Conservation (phyloP, 2,113 vertebrate species). For the Paramisgurnus dabryanus region DNA sequence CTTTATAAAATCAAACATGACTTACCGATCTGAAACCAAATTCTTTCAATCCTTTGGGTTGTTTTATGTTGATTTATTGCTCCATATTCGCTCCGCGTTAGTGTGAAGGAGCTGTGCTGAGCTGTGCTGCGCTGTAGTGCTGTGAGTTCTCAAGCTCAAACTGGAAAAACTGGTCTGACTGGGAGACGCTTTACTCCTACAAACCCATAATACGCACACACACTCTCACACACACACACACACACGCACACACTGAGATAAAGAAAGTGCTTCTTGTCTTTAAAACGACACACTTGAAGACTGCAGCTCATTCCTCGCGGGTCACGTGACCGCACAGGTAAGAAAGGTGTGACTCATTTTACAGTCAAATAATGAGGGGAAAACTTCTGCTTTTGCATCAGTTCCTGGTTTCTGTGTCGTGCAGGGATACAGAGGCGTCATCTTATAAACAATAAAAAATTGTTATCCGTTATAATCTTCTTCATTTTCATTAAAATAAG, state of each 20-base stretch:
- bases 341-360: constrained; percentile 41
- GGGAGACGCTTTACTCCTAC: constrained; percentile 17
- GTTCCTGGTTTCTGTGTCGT: not conserved
- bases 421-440: not conserved
- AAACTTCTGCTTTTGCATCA: not conserved
- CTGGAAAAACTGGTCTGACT: constrained; percentile 36
- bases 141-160: not conserved
- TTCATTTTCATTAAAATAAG: not conserved
- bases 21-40: constrained; percentile 10
- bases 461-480: no score
- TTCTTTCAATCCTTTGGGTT: not conserved
- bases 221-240: not conserved
- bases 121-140: no score
- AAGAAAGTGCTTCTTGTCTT: not conserved
- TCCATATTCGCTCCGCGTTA: constrained; percentile 13
- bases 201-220: constrained; percentile 10
- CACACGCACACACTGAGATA: not conserved
- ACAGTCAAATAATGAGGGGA: constrained; percentile 21
- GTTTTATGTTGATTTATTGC: not conserved
- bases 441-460: no score
- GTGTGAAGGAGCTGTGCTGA: not conserved
- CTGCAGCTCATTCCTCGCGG: not conserved
- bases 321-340: constrained; percentile 33
- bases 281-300: not conserved
- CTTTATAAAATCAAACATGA: not conserved